Evolutionary conservation across 2,113 vertebrate genomes (phyloP).

Genomic region (Hippocampus abdominalis): DNA sequence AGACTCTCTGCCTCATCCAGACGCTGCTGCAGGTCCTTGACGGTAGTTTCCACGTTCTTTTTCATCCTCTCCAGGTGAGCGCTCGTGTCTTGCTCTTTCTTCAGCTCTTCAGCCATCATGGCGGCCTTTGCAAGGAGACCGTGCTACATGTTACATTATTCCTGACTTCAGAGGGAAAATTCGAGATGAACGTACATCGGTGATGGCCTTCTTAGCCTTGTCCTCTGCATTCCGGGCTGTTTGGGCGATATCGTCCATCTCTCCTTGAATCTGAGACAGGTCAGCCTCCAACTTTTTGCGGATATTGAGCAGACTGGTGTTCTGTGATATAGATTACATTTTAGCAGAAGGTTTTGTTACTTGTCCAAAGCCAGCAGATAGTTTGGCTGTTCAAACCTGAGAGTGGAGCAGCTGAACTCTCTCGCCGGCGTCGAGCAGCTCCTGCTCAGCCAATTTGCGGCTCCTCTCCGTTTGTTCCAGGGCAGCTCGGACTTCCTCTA

Average conservation of each 20-base stretch:
- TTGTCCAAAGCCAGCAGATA: background rate
- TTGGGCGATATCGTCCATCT: constrained; percentile 54
- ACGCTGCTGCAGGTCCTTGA: constrained; percentile 57
- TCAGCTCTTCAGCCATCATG: constrained; percentile 70
- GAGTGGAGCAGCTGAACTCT: constrained; percentile 51
- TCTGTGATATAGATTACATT: constrained; percentile 34
- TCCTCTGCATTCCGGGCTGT: constrained; percentile 76
- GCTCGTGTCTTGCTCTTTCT: constrained; percentile 56
- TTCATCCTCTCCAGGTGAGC: constrained; percentile 62
- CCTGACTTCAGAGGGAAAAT: background rate
- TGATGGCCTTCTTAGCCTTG: constrained; percentile 72
- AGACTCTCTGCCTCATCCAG: constrained; percentile 76
- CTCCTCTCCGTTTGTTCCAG: constrained; percentile 75
- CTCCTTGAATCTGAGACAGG: constrained; percentile 31
- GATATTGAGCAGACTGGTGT: constrained; percentile 59
- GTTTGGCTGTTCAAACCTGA: constrained; percentile 32
- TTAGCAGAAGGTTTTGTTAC: background rate
- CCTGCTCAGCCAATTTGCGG: constrained; percentile 50
- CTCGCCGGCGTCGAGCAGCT: constrained; percentile 52
- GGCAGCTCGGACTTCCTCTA: constrained; percentile 55
- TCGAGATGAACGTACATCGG: constrained; percentile 39
- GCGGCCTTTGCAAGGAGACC: constrained; percentile 58
- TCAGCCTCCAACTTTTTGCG: constrained; percentile 48
- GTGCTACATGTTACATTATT: background rate
- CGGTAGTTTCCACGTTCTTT: constrained; percentile 51